These are phyloP conservation scores for Erynnis tages DNA, from an alignment of 2,888 invertebrate species.

Conservation along the genomic window DNA sequence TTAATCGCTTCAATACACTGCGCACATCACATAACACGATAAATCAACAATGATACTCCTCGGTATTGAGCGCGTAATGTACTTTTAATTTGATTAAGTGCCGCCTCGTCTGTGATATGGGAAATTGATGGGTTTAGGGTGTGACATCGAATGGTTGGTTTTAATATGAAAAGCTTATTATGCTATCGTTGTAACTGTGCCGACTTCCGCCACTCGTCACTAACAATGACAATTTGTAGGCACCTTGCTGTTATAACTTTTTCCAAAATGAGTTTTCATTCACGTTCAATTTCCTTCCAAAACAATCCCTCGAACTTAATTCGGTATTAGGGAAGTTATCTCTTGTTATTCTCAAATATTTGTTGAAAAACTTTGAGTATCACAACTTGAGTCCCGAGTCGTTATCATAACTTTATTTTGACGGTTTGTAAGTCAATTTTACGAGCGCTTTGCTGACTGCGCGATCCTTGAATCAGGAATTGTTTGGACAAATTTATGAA, in stretches of 20 bases:
- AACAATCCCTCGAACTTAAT: slow-evolving; percentile 12
- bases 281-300: not conserved
- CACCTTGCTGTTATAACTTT: no score
- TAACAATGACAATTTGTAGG: no score
- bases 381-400: slow-evolving; percentile 35
- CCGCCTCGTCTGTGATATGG: not conserved
- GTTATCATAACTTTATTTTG: slow-evolving; percentile 35
- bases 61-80: slow-evolving; percentile 1
- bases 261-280: no score
- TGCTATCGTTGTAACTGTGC: no score
- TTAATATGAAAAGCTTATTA: no score
- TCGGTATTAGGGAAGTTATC: slow-evolving; percentile 11
- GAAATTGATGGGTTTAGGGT: not conserved
- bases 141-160: no score
- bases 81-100: slow-evolving; percentile 5
- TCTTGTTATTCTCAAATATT: slow-evolving; percentile 27
- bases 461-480: not conserved
- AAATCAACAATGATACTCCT: not conserved
- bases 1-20: not conserved
- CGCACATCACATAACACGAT: not conserved
- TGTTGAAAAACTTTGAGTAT: slow-evolving; percentile 25
- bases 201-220: no score
- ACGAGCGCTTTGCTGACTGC: slow-evolving; percentile 6
- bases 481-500: not conserved
- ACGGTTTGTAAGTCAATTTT: slow-evolving; percentile 30